Evolutionary conservation across 2,113 vertebrate species (phyloP), one percentile per base, ranked within the genome.

Genomic region (Ceyx melanurus): DNA sequence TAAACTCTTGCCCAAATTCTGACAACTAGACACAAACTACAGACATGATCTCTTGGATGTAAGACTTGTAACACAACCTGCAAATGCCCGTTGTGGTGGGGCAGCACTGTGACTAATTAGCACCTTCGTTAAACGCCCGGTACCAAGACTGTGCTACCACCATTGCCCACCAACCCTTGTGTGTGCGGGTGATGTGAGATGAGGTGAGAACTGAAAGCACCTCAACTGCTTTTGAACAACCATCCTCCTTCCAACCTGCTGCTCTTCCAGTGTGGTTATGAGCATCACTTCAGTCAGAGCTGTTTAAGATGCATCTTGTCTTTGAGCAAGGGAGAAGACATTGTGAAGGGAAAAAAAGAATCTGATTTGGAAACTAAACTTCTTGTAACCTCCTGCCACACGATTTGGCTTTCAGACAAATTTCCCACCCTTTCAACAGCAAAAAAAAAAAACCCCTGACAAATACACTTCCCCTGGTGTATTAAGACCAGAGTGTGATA

Each of bases 311-410:
- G 40, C 81, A 72, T 74, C 86, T 93, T 92, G 88, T 35, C 75
- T 93, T 91, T 67, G 43, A 94, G 56, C 33, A 50, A 88, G 79
- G 13, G 82, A 82, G 64, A 90, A 90, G 89, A 88, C 92, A 40
- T 82, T 29, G 4, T 56, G 80, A 46, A 57, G 68, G 76, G 9
- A 42, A 31, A 85, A 82, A 65, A 88, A 7, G 90, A 83, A 83
- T 93, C 76, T 67, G 68, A 90, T 88, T 77, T 96, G 92, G 92
- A 94, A 94, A 90, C 43, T 35, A 90, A 79, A 70, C 0, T 1
- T 89, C 90, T 94, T 93, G 72, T 91, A 93, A 95, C 83, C 90
- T 92, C 85, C 76, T 88, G 90, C 88, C 88, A 86, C 10, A 13
- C 76, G 81, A 83, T 82, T 88, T 93, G 90, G 85, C 54, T 82